phyloP scores from a whole-genome alignment of 2,888 invertebrate species.

The Euspilapteryx auroguttella region DNA sequence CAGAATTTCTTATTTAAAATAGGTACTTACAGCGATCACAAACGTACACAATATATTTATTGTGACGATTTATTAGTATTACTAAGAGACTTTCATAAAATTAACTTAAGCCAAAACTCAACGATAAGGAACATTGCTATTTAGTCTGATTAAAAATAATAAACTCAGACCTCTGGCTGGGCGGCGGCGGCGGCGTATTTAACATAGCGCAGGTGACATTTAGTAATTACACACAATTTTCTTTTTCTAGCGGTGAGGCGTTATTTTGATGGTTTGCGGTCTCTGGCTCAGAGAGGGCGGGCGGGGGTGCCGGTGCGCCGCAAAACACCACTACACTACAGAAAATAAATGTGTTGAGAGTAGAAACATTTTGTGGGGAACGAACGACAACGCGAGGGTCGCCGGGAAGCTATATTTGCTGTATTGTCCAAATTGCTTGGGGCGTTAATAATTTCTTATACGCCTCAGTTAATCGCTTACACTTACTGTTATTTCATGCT shows the following conservation, averaged over 20 bases:
- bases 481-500: conserved; percentile 23
- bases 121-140: too few relatives aligned
- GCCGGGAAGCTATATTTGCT: conserved; percentile 20
- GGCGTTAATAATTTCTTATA: conserved; percentile 38
- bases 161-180: too few relatives aligned
- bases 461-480: conserved; percentile 25
- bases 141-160: too few relatives aligned
- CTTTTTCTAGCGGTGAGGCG: conserved; percentile 9
- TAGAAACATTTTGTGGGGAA: conserved; percentile 17
- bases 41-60: too few relatives aligned
- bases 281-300: conserved; percentile 1
- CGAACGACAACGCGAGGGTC: conserved; percentile 15
- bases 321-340: conserved; percentile 13
- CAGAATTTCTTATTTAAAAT: too few relatives aligned
- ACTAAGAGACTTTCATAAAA: too few relatives aligned
- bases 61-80: too few relatives aligned
- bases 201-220: conserved; percentile 7
- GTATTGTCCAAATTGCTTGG: conserved; percentile 37
- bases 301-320: conserved; percentile 2
- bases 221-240: conserved; percentile 5
- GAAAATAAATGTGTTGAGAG: conserved; percentile 23
- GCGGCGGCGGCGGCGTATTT: too few relatives aligned
- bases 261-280: conserved; percentile 5
- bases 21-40: too few relatives aligned
- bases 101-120: too few relatives aligned